These are phyloP conservation scores for Romanogobio albipinnatus DNA, from an alignment of 2,113 vertebrate species.

Conservation along the genomic window DNA sequence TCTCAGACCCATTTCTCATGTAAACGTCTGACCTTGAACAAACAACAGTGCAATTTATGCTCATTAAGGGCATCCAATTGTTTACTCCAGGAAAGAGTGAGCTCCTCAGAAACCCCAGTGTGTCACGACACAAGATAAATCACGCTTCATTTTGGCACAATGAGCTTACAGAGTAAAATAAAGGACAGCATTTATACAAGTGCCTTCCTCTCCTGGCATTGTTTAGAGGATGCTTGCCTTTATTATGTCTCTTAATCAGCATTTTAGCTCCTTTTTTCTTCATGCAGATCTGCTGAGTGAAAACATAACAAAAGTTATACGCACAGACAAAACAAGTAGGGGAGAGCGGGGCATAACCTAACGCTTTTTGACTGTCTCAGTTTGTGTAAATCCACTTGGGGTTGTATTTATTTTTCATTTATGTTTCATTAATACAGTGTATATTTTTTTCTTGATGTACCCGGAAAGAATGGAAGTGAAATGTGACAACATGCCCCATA, in stretches of 20 bases:
- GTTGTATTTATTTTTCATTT: no score
- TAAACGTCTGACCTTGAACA: conserved; percentile 47
- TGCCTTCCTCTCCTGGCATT: background rate
- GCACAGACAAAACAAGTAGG: background rate
- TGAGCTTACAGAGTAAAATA: background rate
- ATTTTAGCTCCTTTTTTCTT: background rate
- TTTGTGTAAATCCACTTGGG: no score
- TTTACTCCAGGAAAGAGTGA: background rate
- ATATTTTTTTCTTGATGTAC: no score
- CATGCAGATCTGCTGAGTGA: background rate
- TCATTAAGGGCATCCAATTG: conserved; percentile 29
- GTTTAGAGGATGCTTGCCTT: background rate
- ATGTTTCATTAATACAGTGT: no score
- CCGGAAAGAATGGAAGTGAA: no score
- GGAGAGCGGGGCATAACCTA: no score
- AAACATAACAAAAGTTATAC: background rate
- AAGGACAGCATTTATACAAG: conserved; percentile 19
- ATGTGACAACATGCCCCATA: no score
- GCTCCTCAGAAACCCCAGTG: conserved; percentile 22
- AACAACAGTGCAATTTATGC: conserved; percentile 34
- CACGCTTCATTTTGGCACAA: conserved; percentile 24
- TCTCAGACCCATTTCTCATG: conserved; percentile 39
- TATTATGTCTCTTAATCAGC: conserved; percentile 4
- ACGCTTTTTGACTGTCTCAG: no score
- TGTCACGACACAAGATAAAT: conserved; percentile 19